Evolutionary conservation across 2,113 vertebrate species (phyloP), one percentile per base, ranked within the genome.

Genomic region (Vidua chalybeata): DNA sequence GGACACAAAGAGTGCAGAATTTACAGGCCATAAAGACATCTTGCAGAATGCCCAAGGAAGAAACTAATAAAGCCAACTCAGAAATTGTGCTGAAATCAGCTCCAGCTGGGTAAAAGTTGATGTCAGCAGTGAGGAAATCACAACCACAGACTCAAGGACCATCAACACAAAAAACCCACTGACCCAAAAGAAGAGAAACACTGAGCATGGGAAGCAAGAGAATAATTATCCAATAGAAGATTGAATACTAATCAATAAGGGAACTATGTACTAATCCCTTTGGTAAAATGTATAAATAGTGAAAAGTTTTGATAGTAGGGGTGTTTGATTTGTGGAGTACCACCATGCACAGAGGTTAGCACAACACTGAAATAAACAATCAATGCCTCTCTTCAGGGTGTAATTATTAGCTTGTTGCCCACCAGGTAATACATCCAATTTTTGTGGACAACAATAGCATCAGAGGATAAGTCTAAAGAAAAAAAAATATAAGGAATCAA

Each of bases 401-500:
- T 31, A 68, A 69, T 76, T 55, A 41, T 41, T 31, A 67, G 11
- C 31, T 89, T 41, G n/a, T 48, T 62, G 30, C 17, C 35, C 30
- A 55, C 3, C 24, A 83, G 18, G 11, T 22, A 82, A 75, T 0
- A 0, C 48, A 35, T 35, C 20, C 0, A 0, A 54, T 54, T 68
- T 54, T 31, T 83, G 24, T 54, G 28, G n/a, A 54, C 21, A 54
- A 13, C 11, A 31, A 35, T 18, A 9, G 10, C 30, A 59, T 67
- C 13, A 52, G 45, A 84, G 26, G 35, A 55, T 51, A 87, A 67
- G 11, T 23, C 33, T 66, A 64, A 95, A 81, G 51, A 55, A 88
- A 84, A 63, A 81, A 51, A 89, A 68, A 35, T 21, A 39, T 12
- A 54, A 78, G 30, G 16, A 93, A 62, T 27, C 15, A 24, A 41